Conservation (phyloP, 2,113 vertebrate genomes). For the Excalfactoria chinensis region DNA sequence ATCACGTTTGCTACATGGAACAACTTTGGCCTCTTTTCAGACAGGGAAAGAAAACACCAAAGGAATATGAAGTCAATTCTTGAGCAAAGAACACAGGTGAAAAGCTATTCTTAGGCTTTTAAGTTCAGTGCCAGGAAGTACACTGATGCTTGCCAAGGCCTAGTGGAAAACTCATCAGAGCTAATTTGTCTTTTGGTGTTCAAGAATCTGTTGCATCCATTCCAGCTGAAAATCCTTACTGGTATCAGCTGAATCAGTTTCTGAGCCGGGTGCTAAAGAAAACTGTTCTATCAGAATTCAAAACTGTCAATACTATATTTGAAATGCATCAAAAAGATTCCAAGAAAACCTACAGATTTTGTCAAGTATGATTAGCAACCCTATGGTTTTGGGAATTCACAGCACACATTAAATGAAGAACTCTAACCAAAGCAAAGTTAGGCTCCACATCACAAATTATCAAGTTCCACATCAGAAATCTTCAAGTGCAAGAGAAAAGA, state of each 20-base stretch:
- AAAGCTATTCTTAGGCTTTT: background rate
- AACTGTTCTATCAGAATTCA: background rate
- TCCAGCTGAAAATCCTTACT: background rate
- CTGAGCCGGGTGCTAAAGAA: background rate
- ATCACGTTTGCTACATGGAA: background rate
- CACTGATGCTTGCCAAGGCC: background rate
- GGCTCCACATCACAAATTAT: background rate
- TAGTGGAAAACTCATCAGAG: background rate
- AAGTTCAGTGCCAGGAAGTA: background rate
- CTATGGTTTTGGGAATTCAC: fast-evolving
- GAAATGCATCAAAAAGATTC: background rate
- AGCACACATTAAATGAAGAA: background rate
- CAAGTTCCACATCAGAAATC: background rate
- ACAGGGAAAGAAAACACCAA: background rate
- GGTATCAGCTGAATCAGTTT: background rate
- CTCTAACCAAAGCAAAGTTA: background rate
- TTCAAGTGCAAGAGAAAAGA: background rate
- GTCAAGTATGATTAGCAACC: background rate
- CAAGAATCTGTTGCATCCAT: background rate
- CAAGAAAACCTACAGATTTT: background rate
- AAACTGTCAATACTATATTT: background rate
- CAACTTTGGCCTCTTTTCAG: background rate
- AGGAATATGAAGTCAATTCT: background rate
- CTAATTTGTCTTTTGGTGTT: background rate
- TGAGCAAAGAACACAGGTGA: background rate